These are phyloP conservation scores for Urocyon cinereoargenteus DNA, from an alignment of 2,797 vertebrate species.

Conservation along the genomic window DNA sequence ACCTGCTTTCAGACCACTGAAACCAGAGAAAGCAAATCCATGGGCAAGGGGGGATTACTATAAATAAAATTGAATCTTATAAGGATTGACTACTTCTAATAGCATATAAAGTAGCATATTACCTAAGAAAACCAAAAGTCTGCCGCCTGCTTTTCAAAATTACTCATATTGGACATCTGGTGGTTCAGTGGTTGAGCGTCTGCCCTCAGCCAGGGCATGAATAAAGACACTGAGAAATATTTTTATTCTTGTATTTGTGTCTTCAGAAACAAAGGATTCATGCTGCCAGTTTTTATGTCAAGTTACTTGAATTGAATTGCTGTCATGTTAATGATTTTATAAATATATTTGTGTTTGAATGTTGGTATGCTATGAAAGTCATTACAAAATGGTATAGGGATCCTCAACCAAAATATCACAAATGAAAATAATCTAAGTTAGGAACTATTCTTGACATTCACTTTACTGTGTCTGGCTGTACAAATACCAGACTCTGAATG, in stretches of 20 bases:
- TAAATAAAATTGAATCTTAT: neutral
- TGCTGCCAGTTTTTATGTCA: neutral
- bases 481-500: neutral
- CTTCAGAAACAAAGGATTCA: neutral
- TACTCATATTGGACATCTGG: neutral
- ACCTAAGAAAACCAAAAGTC: neutral
- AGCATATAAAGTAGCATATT: neutral
- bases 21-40: too few species aligned
- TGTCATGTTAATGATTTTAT: slow-evolving; percentile 27
- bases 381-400: neutral
- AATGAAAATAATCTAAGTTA: neutral
- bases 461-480: neutral
- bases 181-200: too few species aligned
- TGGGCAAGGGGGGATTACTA: neutral
- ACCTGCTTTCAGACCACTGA: neutral
- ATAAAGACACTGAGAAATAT: neutral
- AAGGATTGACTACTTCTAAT: neutral
- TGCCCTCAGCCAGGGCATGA: too few species aligned
- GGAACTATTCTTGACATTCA: neutral
- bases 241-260: neutral
- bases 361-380: neutral
- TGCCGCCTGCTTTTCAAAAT: neutral
- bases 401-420: neutral
- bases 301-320: neutral
- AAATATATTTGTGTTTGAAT: slow-evolving; percentile 53